Evolutionary conservation across 2,888 invertebrate species (phyloP), one percentile per base, ranked within the genome.

Genomic region (Lepetodrilus schrolli): DNA sequence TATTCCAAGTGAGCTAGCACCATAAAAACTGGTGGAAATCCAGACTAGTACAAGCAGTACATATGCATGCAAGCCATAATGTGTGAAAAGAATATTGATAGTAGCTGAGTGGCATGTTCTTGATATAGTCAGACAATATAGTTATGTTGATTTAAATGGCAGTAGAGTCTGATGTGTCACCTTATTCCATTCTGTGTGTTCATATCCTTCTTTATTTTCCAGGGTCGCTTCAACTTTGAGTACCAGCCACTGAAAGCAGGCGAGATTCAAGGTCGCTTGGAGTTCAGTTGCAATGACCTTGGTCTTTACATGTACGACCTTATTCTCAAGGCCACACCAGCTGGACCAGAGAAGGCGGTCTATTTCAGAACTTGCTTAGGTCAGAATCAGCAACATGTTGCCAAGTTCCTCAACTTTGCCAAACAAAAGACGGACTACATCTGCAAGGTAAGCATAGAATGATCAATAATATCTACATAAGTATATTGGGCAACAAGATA

Each of bases 381-480:
- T 13, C 84, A 84, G 51, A 84, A 75, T 51, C 87, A 89, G 73
- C 80, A 83, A 4, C 87, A 88, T 73, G 76, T 83, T 0, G 90
- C 89, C 30, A 88, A 87, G 72, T 91, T 91, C 83, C 78, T 88
- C n/a, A 91, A 91, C 83, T 91, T 86, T 78, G 86, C 89, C 58
- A 90, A 90, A 78, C 88, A 89, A 77, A 91, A 90, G 78, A 89
- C 90, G 8, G 91, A 91, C 76, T 91, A 91, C 74, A 70, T 83
- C 8, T 91, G 90, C 86, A 90, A 90, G 86, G 90, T 91, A 17
- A 43, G n/a, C 17, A 7, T n/a, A n/a, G n/a, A n/a, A n/a, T n/a
- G n/a, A n/a, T n/a, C n/a, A n/a, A n/a, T n/a, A n/a, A n/a, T n/a
- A n/a, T n/a, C n/a, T n/a, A n/a, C n/a, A n/a, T n/a, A n/a, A n/a